A percentile compares a stretch with the other conserved stretches of the same genome.
These are phyloP conservation scores for Nansenia antarctica DNA, from an alignment of 2,113 vertebrate species.

Conservation along the genomic window DNA sequence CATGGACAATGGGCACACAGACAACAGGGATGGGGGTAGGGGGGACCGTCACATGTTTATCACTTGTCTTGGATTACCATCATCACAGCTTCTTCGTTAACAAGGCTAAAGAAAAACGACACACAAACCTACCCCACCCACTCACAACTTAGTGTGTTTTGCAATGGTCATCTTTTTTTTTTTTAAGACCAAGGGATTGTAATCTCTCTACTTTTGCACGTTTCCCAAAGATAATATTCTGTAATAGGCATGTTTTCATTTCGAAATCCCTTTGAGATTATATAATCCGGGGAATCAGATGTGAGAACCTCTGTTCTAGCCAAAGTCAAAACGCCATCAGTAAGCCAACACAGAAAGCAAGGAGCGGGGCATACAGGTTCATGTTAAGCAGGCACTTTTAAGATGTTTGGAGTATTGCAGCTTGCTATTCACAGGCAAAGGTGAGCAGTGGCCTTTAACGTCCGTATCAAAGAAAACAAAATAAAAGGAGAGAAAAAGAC, in stretches of 20 bases:
- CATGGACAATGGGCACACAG: not conserved
- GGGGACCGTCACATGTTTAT: not conserved
- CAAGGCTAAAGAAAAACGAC: constrained; percentile 4
- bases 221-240: not conserved
- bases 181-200: not conserved
- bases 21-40: not conserved
- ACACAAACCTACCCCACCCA: not conserved
- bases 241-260: not conserved
- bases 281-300: not conserved
- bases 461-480: not conserved
- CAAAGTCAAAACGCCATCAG: not conserved
- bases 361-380: not conserved
- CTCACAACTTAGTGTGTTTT: not conserved
- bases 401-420: constrained; percentile 11
- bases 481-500: not conserved
- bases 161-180: not conserved
- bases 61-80: constrained; percentile 3
- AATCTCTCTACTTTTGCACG: not conserved
- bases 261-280: not conserved
- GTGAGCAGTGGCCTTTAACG: constrained; percentile 2
- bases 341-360: not conserved
- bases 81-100: constrained; percentile 22
- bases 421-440: constrained; percentile 29
- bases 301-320: not conserved
- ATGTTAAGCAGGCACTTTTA: constrained; percentile 40